phyloP scores from a whole-genome alignment of 1,140 invertebrate species.

The Drosophila azteca region DNA sequence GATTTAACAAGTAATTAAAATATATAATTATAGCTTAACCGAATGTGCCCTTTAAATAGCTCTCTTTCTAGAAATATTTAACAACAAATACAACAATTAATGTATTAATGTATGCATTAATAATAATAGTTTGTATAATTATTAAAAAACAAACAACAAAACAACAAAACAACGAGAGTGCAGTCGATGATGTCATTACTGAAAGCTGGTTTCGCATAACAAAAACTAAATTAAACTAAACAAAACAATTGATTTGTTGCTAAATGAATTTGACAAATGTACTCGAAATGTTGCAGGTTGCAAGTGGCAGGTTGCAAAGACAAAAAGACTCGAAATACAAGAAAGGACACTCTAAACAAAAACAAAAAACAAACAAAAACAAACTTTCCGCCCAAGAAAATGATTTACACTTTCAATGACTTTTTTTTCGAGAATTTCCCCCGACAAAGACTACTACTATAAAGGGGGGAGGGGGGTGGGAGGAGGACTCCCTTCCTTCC shows the following conservation, averaged over 20 bases:
- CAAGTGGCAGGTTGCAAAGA: slow-evolving; percentile 9
- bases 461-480: too few species aligned
- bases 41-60: slow-evolving; percentile 84
- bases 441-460: slow-evolving; percentile 57
- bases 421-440: slow-evolving; percentile 38
- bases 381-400: slow-evolving; percentile 76
- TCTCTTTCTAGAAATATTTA: slow-evolving; percentile 82
- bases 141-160: slow-evolving; percentile 44
- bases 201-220: slow-evolving; percentile 74
- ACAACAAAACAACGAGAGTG: slow-evolving; percentile 66
- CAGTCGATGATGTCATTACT: slow-evolving; percentile 73
- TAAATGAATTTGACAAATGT: slow-evolving; percentile 50
- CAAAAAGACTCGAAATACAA: slow-evolving; percentile 38
- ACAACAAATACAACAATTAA: slow-evolving; percentile 62
- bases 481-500: slow-evolving; percentile 24
- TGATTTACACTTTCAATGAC: slow-evolving; percentile 22
- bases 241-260: slow-evolving; percentile 63
- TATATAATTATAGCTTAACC: slow-evolving; percentile 84
- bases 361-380: too few species aligned
- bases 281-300: slow-evolving; percentile 55
- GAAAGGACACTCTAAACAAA: slow-evolving; percentile 53
- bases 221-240: slow-evolving; percentile 25
- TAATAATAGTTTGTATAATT: slow-evolving; percentile 51
- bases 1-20: slow-evolving; percentile 46
- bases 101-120: slow-evolving; percentile 58